A percentile compares a stretch with the other conserved stretches of the same genome.
Conservation (phyloP, 2,888 invertebrate species). For the Leistus spinibarbis region DNA sequence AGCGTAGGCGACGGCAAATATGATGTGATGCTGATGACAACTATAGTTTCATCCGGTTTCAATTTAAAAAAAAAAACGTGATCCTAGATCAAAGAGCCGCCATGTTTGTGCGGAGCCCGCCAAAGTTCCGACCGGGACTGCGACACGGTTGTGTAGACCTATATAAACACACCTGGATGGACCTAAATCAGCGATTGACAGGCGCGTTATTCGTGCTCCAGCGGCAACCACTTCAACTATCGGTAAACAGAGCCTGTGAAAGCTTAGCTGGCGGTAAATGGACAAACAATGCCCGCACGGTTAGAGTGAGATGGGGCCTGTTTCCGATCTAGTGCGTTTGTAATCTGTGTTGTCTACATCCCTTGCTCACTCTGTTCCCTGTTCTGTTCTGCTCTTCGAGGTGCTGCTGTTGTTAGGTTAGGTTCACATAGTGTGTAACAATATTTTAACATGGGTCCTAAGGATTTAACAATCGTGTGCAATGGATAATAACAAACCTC, state of each 20-base stretch:
- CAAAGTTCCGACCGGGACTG: constrained; percentile 43
- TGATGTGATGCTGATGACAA: constrained; percentile 41
- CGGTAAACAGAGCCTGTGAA: constrained; percentile 52
- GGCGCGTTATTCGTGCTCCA: constrained; percentile 38
- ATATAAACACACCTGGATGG: constrained; percentile 56
- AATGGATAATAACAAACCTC: background rate
- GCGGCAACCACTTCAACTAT: constrained; percentile 45
- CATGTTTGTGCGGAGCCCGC: constrained; percentile 52
- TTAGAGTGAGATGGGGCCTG: background rate
- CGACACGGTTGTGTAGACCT: constrained; percentile 41
- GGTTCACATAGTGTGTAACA: constrained; percentile 49
- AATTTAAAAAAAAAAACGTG: constrained; percentile 2
- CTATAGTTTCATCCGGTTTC: constrained; percentile 4
- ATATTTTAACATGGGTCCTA: constrained; percentile 54
- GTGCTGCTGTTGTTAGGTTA: constrained; percentile 49
- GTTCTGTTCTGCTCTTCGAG: background rate
- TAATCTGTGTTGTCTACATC: constrained; percentile 57
- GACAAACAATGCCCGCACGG: constrained; percentile 51
- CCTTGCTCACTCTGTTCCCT: constrained; percentile 43
- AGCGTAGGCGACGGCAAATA: constrained; percentile 43
- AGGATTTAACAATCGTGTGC: constrained; percentile 46
- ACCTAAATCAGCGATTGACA: constrained; percentile 56
- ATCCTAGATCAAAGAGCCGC: constrained; percentile 52
- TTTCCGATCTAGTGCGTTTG: constrained; percentile 47
- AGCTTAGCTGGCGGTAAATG: constrained; percentile 58